These are phyloP conservation scores for Bombycilla garrulus DNA, from an alignment of 2,113 vertebrate species.

Conservation along the genomic window DNA sequence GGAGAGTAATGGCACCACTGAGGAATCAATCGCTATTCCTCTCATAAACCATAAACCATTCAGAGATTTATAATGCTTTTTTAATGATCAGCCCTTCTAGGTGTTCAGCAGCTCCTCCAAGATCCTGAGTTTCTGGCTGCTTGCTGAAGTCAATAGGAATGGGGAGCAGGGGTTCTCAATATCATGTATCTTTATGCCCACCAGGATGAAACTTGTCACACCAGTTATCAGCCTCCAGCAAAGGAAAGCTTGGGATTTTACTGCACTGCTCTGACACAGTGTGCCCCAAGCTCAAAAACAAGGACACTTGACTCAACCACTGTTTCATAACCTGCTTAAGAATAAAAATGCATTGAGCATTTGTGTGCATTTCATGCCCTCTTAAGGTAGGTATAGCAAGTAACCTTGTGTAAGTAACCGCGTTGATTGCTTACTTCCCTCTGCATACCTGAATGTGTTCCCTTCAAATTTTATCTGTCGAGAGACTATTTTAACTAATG, in stretches of 20 bases:
- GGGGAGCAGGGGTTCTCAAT: not conserved
- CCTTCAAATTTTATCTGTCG: not conserved
- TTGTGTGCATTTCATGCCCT: slow-evolving; percentile 68
- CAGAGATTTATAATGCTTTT: slow-evolving; percentile 69
- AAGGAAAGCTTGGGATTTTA: not conserved
- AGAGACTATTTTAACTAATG: not conserved
- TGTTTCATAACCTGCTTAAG: slow-evolving; percentile 3
- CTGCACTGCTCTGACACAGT: rapidly evolving
- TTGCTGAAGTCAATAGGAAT: slow-evolving; percentile 3
- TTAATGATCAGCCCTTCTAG: slow-evolving; percentile 62
- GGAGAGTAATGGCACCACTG: slow-evolving; percentile 60
- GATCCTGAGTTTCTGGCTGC: slow-evolving; percentile 42
- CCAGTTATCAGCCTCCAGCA: not conserved
- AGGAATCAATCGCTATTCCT: slow-evolving; percentile 65
- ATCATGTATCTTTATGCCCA: not conserved
- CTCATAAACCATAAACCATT: slow-evolving; percentile 68
- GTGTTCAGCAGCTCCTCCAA: slow-evolving; percentile 45
- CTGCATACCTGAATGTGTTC: not conserved
- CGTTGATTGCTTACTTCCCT: not conserved
- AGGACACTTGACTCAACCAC: not conserved
- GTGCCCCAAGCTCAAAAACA: not conserved
- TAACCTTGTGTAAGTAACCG: slow-evolving; percentile 24
- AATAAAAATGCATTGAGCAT: slow-evolving; percentile 20
- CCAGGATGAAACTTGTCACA: not conserved
- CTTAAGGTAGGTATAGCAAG: slow-evolving; percentile 65